Evolutionary conservation across 2,797 vertebrate genomes (phyloP).

Genomic region (Avahi laniger): DNA sequence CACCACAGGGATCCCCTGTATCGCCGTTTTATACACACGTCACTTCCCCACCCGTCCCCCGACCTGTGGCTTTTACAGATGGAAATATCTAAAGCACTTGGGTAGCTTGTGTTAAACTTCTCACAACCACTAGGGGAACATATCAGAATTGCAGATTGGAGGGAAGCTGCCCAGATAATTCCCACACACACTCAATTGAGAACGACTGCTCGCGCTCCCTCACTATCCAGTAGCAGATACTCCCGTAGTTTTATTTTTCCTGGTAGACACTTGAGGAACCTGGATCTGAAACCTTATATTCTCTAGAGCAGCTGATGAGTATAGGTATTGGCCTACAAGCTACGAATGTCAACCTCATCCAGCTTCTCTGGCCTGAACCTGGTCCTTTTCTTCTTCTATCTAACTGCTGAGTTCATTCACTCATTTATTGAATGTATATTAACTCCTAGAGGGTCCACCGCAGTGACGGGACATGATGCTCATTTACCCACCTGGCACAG

Average conservation of each 20-base stretch:
- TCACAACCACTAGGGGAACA: neutral
- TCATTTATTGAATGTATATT: neutral
- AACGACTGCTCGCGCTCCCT: neutral
- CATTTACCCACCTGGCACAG: neutral
- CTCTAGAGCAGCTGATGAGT: neutral
- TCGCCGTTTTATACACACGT: neutral
- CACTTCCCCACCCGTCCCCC: neutral
- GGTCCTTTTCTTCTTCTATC: neutral
- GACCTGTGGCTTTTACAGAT: neutral
- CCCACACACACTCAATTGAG: neutral
- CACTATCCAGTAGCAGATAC: neutral
- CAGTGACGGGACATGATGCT: neutral
- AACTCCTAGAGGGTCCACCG: neutral
- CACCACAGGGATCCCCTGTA: neutral
- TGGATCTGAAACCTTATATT: neutral
- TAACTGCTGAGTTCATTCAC: neutral
- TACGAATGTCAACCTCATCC: neutral
- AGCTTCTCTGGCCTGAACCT: neutral
- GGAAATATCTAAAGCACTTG: neutral
- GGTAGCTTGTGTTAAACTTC: neutral
- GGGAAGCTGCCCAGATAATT: neutral
- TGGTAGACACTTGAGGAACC: neutral
- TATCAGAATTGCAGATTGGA: neutral
- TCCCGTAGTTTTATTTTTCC: conserved; percentile 15
- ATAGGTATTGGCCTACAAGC: neutral